A percentile compares a stretch with the other conserved stretches of the same genome.
These are phyloP conservation scores for Pecten maximus DNA, from an alignment of 2,888 invertebrate genomes.

Conservation along the genomic window DNA sequence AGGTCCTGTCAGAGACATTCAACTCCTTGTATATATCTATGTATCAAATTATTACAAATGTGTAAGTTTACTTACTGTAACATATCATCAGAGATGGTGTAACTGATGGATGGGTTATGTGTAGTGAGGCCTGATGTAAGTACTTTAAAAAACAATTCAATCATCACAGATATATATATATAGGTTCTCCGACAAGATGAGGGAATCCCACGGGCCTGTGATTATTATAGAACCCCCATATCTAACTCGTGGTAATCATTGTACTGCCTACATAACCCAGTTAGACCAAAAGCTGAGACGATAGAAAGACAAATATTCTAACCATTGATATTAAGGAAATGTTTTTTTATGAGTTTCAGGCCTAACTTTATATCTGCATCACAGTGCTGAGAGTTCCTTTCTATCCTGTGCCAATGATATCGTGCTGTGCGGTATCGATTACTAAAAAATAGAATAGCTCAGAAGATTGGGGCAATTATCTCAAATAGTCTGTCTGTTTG, in stretches of 20 bases:
- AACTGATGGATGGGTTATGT: background rate
- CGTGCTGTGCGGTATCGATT: background rate
- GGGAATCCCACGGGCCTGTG: background rate
- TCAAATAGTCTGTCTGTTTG: background rate
- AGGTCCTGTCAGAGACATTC: background rate
- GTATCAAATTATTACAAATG: background rate
- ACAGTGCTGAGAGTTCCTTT: background rate
- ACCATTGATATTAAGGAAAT: background rate
- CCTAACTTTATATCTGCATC: background rate
- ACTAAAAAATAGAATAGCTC: background rate
- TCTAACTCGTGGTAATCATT: background rate
- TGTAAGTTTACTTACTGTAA: background rate
- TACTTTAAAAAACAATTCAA: background rate
- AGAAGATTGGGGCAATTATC: slow-evolving; percentile 10
- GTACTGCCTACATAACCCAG: background rate
- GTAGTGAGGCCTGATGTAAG: background rate
- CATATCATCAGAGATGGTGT: background rate
- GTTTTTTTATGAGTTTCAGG: background rate
- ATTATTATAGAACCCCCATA: background rate
- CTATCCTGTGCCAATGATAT: background rate
- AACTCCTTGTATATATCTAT: background rate
- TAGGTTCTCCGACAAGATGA: background rate
- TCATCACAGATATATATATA: background rate
- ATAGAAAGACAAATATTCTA: background rate
- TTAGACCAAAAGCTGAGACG: background rate